phyloP scores from a whole-genome alignment of 1,140 invertebrate species.

The Cephus cinctus region DNA sequence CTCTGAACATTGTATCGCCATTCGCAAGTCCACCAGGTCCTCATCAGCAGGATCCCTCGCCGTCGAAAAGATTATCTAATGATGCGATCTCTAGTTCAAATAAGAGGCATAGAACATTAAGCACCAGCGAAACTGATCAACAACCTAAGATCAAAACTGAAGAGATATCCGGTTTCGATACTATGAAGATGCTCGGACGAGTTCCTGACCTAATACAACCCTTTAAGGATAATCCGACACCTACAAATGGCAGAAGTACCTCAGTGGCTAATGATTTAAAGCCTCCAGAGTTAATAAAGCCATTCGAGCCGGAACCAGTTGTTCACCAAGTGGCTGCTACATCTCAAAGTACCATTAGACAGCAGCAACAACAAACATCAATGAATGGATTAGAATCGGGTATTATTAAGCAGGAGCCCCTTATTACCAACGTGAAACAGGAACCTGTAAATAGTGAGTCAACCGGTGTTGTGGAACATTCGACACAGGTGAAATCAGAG shows the following conservation, averaged over 20 bases:
- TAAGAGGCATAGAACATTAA: conserved; percentile 33
- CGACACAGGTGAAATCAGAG: conserved; percentile 20
- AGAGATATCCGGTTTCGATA: conserved; percentile 29
- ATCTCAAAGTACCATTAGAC: conserved; percentile 10
- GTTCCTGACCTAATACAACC: conserved; percentile 34
- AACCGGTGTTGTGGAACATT: conserved; percentile 3
- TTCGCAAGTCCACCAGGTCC: conserved; percentile 25
- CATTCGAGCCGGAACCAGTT: conserved; percentile 30
- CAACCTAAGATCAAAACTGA: conserved; percentile 28
- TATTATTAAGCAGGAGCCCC: conserved; percentile 39
- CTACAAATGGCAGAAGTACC: conserved; percentile 20
- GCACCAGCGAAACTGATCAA: conserved; percentile 45
- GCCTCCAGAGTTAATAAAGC: conserved; percentile 41
- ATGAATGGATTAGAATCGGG: conserved; percentile 40
- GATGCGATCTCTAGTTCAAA: conserved; percentile 19
- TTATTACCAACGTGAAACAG: conserved; percentile 12
- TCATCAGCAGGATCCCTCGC: conserved; percentile 24
- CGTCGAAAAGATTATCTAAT: conserved; percentile 18
- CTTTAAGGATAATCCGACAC: conserved; percentile 25
- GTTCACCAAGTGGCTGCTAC: conserved; percentile 4
- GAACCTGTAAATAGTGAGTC: neutral
- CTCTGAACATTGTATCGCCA: conserved; percentile 27
- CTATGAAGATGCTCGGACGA: conserved; percentile 32
- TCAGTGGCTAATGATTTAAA: conserved; percentile 40
- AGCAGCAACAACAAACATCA: conserved; percentile 30